Base-by-base conservation (phyloP, 2,888 invertebrate genomes). In the Chirona hameri region DNA sequence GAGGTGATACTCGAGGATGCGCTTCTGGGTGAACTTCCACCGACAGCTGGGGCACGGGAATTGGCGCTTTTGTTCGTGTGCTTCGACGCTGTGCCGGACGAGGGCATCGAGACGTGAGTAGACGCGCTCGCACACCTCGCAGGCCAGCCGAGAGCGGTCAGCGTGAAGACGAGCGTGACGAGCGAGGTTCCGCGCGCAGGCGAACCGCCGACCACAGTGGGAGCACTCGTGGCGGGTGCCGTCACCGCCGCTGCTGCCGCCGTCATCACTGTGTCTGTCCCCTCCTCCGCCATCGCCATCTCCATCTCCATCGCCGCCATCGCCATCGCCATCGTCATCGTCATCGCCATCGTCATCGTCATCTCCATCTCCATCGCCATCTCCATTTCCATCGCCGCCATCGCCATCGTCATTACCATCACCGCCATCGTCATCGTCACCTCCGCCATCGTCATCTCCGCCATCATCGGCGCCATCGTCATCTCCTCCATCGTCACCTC, bases 51-150 rank as follows among this genome's bases (percentile, higher is more conserved):
- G 39, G 27, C 76, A 76, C 10, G 76, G 76, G 10, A 76, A 76
- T 39, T 76, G 39, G n/a, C 76, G 76, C 3, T 15, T 7, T 39
- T 76, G 76, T 24, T 39, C 39, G 76, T 76, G 76, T 15, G 76
- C 76, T 24, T 76, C 76, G 18, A 76, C 24, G 27, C 27, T 27
- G 76, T 76, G 76, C 7, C 76, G 76, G 9, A 76, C 76, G 15
- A 76, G 76, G 21, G 76, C 27, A 46, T 76, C 76, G 1, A 76
- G 76, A 4, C 76, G 76, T 24, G 76, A 46, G 76, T 76, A 76
- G 24, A 12, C 46, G 10, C 76, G 76, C 76, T 76, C 76, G 46
- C 76, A 76, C 76, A 76, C 76, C 76, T 76, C 76, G 76, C 76
- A 76, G 39, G 39, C 39, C 24, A 76, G 76, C 39, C 24, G 76